Evolutionary conservation across 2,888 invertebrate species (phyloP), one percentile per base, ranked within the genome.

Genomic region (Spisula subtruncata): DNA sequence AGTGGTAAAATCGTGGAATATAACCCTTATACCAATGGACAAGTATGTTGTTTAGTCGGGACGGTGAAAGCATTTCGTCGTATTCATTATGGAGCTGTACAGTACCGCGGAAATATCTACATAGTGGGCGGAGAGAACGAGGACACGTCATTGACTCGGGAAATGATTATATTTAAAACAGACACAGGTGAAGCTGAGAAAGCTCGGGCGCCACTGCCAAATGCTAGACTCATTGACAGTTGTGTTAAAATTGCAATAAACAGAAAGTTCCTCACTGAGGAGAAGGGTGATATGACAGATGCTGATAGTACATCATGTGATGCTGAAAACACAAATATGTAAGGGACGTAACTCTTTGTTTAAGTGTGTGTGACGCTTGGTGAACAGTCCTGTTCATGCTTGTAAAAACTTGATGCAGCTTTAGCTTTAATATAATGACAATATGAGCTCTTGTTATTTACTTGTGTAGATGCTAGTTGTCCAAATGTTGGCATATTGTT

Each of bases 61-160:
- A 92, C 93, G n/a, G 93, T 95, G 20, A 94, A 94, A 71, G 93
- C 94, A n/a, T 95, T 95, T 91, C 94, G 95, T 81, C 92, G 95
- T 20, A 95, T 95, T 35, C 95, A 95, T 84, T 95, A 95, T 75
- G 95, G 95, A 0, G 93, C 95, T 35, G 94, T 95, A 18, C 95
- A 95, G 66, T 94, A 94, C 32, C 93, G 94, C 1, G 95, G 95
- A 12, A 93, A 93, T 20, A 93, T 95, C 5, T 93, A 93, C 81
- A 92, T 95, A 4, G 90, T 95, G 29, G 95, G 95, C 0, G 94
- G 94, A 10, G 94, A 94, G 71, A 94, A 94, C 18, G 95, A 95
- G 80, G 94, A 93, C 81, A 92, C 94, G 29, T 94, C 94, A 0
- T 90, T 95, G 41, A 95, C 94, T 66, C 94, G 94, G 83, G 94